These are phyloP conservation scores for Oreochromis niloticus DNA, from an alignment of 2,113 vertebrate species.

Conservation along the genomic window DNA sequence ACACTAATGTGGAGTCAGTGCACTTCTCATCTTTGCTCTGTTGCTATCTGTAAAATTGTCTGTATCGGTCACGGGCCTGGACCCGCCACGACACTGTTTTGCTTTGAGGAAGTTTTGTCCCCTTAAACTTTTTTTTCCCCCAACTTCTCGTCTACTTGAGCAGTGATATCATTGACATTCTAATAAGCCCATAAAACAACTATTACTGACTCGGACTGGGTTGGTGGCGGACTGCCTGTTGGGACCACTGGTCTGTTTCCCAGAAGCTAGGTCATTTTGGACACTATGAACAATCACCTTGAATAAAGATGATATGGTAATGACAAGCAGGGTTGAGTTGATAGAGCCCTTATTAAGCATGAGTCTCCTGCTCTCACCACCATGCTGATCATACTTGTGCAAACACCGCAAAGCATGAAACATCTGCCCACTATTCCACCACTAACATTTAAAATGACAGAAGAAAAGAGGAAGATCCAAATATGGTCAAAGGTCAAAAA, in stretches of 20 bases:
- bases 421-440: neutral
- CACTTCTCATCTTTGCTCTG: neutral
- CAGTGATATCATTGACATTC: neutral
- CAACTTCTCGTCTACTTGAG: neutral
- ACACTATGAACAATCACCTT: neutral
- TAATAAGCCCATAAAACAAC: neutral
- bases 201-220: neutral
- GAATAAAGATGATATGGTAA: neutral
- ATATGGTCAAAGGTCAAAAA: neutral
- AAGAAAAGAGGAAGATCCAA: neutral
- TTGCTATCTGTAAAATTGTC: neutral
- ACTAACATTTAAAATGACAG: neutral
- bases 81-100: neutral
- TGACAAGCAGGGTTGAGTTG: neutral
- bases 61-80: neutral
- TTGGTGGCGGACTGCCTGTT: neutral
- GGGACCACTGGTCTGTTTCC: neutral
- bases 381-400: neutral
- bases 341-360: neutral
- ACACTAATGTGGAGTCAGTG: constrained; percentile 10
- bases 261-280: neutral
- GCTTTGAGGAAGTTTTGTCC: neutral
- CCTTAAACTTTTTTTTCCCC: neutral
- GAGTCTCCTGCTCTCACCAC: neutral
- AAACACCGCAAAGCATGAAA: neutral